Percentiles rank a stretch among this genome's conserved stretches.
phyloP scores from a whole-genome alignment of 2,113 vertebrate species.

The Proteles cristata region DNA sequence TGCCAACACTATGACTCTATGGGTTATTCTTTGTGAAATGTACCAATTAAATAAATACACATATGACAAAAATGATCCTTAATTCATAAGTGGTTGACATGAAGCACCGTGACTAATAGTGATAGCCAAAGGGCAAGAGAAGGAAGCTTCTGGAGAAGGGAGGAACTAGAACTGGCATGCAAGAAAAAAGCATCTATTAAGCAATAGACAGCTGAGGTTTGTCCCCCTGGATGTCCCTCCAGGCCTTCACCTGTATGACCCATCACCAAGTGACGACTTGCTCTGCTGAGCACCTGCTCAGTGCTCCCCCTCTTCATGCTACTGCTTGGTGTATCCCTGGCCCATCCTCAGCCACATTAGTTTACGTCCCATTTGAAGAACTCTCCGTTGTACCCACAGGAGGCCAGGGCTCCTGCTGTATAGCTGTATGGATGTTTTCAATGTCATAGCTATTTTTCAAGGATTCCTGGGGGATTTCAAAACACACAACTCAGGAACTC shows the following conservation, averaged over 20 bases:
- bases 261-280: neutral
- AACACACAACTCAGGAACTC: neutral
- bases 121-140: neutral
- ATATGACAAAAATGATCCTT: neutral
- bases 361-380: neutral
- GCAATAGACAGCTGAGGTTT: neutral
- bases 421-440: neutral
- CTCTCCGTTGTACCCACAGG: neutral
- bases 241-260: neutral
- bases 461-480: neutral
- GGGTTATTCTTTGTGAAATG: neutral
- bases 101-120: neutral
- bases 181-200: neutral
- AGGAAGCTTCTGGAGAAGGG: neutral
- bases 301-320: neutral
- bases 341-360: neutral
- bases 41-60: neutral
- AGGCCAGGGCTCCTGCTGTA: neutral
- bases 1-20: neutral
- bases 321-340: accelerated
- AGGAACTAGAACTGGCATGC: neutral
- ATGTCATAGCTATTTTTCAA: neutral
- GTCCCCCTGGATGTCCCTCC: neutral
- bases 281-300: neutral
- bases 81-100: neutral